Evolutionary conservation across 2,888 invertebrate genomes (phyloP), one percentile per base, ranked within the genome.

Genomic region (Conistra vaccinii): DNA sequence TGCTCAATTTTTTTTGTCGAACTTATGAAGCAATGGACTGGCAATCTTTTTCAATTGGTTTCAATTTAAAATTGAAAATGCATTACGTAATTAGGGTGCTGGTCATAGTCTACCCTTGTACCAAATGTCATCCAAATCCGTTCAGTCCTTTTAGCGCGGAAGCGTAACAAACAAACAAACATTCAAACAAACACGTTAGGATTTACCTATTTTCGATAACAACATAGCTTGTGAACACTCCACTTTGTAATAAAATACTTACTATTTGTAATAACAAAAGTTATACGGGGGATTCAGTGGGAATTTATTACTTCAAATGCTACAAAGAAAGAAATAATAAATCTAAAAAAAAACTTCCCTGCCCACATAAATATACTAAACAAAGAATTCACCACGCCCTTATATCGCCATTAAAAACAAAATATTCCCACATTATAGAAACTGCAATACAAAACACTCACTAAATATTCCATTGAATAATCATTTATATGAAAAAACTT

Each of bases 311-410:
- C 23, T n/a, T 3, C 51, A 14, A 57, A 20, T 1, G 23, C 10
- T 51, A 26, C 17, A 32, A 10, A 23, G 14, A 48, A 65, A 55
- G 60, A 62, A 48, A 48, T 60, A 67, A 42, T 29, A 61, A 69
- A 9, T 0, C 10, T 26, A n/a, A 69, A 74, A 51, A 70, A 77
- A 63, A 63, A 48, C 7, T 20, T 60, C 70, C 55, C 29, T 77
- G 39, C 88, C 88, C 87, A 85, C 88, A 88, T 88, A 81, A 83
- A 85, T 79, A 73, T 63, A 3, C 29, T 32, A 62, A 75, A 83
- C 80, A 88, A 87, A 79, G 65, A 69, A 88, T 86, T 85, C 53
- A 77, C 73, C 63, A 85, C 88, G 80, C 88, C 88, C 88, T 85
- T 85, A 88, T 85, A 75, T 55, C 32, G 53, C 20, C 66, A 72